A percentile compares a stretch with the other conserved stretches of the same genome.
Conservation (phyloP, 64 coral and sea anemone species). For the Stichodactyla helianthus region DNA sequence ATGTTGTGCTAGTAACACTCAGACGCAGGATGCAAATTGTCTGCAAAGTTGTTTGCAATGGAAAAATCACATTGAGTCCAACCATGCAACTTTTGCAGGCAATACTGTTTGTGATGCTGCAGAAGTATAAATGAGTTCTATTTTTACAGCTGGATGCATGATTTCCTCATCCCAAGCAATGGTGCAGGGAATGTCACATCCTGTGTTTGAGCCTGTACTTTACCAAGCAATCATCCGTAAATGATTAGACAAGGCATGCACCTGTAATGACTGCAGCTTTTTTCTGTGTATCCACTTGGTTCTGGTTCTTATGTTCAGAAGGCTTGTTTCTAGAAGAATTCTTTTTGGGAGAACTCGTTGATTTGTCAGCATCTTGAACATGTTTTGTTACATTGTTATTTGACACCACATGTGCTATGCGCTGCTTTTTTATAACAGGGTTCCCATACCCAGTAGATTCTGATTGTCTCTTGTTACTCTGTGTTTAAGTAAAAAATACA, state of each 20-base stretch:
- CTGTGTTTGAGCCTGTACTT: no score
- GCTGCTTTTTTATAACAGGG: constrained; percentile 48
- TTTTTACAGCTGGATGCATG: no score
- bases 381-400: constrained; percentile 79
- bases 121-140: no score
- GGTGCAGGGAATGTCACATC: no score
- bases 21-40: no score
- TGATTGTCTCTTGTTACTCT: constrained; percentile 53
- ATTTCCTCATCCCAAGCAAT: no score
- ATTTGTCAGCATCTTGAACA: constrained; percentile 7
- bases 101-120: no score
- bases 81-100: no score
- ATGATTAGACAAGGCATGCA: background rate
- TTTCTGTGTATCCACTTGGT: background rate
- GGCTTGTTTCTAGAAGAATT: constrained; percentile 1
- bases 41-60: no score
- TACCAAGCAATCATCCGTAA: no score
- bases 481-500: background rate
- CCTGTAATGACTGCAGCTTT: background rate
- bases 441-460: background rate
- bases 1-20: no score
- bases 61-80: no score
- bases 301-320: background rate
- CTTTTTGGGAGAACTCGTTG: constrained; percentile 24
- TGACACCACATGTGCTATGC: constrained; percentile 49